Conservation (phyloP, 92 coral and sea anemone species). For the Parazoanthus atlanticus region DNA sequence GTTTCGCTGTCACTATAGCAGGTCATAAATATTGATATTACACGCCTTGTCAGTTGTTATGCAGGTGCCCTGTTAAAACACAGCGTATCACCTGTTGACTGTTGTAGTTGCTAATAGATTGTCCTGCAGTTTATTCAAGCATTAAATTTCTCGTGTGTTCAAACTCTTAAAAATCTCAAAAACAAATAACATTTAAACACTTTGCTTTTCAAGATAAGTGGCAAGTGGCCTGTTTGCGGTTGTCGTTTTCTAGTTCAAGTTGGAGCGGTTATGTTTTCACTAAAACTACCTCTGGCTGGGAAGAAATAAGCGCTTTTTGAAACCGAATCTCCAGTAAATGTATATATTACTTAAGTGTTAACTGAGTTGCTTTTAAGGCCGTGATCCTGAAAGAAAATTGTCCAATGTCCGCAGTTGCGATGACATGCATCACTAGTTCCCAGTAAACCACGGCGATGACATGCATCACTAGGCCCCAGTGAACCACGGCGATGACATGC, state of each 20-base stretch:
- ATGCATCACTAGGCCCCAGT: too few relatives aligned
- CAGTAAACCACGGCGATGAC: too few relatives aligned
- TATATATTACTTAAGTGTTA: too few relatives aligned
- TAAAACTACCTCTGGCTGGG: neutral
- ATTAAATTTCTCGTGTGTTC: neutral
- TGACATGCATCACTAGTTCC: too few relatives aligned
- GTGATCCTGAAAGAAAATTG: too few relatives aligned
- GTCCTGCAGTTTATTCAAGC: neutral
- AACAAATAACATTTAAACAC: neutral
- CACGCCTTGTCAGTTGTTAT: conserved; percentile 12
- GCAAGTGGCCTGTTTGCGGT: neutral
- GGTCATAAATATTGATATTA: conserved; percentile 29
- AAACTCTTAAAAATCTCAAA: too few relatives aligned
- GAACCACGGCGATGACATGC: too few relatives aligned
- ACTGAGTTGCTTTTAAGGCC: too few relatives aligned
- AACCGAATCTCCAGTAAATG: too few relatives aligned
- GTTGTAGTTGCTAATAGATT: too few relatives aligned
- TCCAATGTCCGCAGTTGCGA: too few relatives aligned
- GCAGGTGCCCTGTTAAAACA: conserved; percentile 19
- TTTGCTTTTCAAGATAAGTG: neutral
- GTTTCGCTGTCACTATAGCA: neutral
- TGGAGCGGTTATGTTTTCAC: neutral
- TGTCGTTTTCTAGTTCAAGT: neutral
- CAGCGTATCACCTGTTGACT: conserved; percentile 14
- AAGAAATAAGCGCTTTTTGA: too few relatives aligned